Evolutionary conservation across 2,888 invertebrate genomes (phyloP), one percentile per base, ranked within the genome.

Genomic region (Brachyopa scutellaris): DNA sequence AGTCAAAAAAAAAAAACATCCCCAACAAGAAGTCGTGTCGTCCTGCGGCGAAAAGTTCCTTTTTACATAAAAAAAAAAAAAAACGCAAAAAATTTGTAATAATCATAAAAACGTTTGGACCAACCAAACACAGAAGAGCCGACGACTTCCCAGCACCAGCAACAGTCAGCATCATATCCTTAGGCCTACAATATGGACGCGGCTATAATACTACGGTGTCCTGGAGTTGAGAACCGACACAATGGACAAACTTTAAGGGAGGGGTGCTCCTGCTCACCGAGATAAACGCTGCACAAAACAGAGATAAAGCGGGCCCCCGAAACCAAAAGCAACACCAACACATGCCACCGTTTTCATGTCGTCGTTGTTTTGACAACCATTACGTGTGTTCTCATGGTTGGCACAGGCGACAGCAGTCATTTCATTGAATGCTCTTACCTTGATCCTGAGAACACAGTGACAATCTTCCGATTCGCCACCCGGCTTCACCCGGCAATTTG

Each of bases 101-200:
- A 61, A 47, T 61, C 67, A 55, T 74, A 55, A 62, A 62, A 62
- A 61, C 74, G 66, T 66, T 66, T 59, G 53, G 64, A 55, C 49
- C 49, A 49, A 4, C 51, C 21, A 69, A 47, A 17, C 13, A 11
- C 13, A 13, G 11, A 4, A 9, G 6, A 26, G 7, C 2, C 6
- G 15, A 15, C 13, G 7, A 29, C 13, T 19, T 19, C 15, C 38
- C 23, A 21, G 40, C 51, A 33, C 13, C 42, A 76, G 80, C 80
- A 76, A 80, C 80, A 80, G 80, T 80, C 76, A 69, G 61, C 74
- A 67, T 31, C 40, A 19, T 61, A 36, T 53, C 74, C 73, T 69
- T 33, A 49, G 61, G 74, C 62, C 36, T 26, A 19, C 26, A 26
- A 64, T 79, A 61, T 59, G 42, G 73, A 66, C 73, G 45, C 69